Evolutionary conservation across 2,888 invertebrate genomes (phyloP).

Genomic region (Dicyrtomina minuta): DNA sequence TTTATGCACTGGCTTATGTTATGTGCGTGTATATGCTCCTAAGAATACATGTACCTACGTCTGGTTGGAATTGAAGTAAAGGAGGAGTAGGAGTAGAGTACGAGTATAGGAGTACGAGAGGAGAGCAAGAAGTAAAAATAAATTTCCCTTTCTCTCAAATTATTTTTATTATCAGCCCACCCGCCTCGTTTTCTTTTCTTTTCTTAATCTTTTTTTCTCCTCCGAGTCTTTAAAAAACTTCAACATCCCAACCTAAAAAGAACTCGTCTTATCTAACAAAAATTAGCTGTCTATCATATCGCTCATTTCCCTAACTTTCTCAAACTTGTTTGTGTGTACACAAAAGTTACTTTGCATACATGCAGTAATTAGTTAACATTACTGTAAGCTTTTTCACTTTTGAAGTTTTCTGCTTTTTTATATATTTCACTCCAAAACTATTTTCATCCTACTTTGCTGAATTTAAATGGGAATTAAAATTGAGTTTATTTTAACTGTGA

Average conservation of each 20-base stretch:
- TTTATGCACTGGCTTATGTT: too few relatives aligned
- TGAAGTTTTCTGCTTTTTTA: not conserved
- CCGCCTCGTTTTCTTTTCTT: not conserved
- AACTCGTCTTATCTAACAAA: constrained; percentile 9
- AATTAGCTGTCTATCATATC: constrained; percentile 15
- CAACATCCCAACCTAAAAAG: not conserved
- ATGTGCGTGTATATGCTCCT: too few relatives aligned
- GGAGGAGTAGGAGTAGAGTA: too few relatives aligned
- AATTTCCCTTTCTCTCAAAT: constrained; percentile 4
- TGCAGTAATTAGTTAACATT: not conserved
- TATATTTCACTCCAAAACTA: not conserved
- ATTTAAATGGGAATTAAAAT: not conserved
- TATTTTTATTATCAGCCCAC: constrained; percentile 13
- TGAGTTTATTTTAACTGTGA: not conserved
- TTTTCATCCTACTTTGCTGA: not conserved
- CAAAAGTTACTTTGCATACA: not conserved
- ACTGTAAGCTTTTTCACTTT: not conserved
- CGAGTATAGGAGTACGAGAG: too few relatives aligned
- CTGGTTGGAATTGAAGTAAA: too few relatives aligned
- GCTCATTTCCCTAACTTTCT: too few relatives aligned
- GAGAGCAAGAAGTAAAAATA: not conserved
- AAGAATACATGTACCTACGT: too few relatives aligned
- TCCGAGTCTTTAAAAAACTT: too few relatives aligned
- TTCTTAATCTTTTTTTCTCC: not conserved
- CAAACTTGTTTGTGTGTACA: not conserved